Conservation (phyloP, 2,113 vertebrate genomes). For the Ondatra zibethicus region DNA sequence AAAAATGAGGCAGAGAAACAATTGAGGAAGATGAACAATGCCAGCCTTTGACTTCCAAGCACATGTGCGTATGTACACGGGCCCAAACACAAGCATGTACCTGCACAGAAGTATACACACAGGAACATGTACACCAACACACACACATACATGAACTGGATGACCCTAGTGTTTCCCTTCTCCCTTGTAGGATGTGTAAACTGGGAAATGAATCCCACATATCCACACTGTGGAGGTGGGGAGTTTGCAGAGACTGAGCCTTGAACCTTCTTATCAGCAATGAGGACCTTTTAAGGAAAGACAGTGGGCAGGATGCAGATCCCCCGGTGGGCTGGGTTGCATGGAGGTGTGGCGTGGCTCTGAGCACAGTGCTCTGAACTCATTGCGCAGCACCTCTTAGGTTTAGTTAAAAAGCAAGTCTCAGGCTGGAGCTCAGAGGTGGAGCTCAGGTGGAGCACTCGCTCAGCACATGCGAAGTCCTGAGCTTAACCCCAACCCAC, state of each 20-base stretch:
- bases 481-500: not conserved
- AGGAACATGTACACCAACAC: not conserved
- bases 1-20: not conserved
- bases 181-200: too few species aligned
- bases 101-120: not conserved
- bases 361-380: too few species aligned
- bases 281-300: not conserved
- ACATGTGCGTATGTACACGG: too few species aligned
- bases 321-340: too few species aligned
- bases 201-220: not conserved
- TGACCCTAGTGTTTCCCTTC: not conserved
- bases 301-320: not conserved
- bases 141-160: not conserved
- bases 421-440: not conserved
- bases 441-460: not conserved
- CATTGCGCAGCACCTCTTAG: not conserved
- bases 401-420: not conserved
- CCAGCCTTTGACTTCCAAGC: not conserved
- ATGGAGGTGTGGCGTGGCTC: too few species aligned
- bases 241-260: not conserved
- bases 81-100: not conserved
- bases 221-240: not conserved
- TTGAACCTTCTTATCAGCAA: not conserved
- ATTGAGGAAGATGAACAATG: not conserved
- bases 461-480: not conserved